Percentiles rank a stretch among this genome's conserved stretches.
These are phyloP conservation scores for Parthenolecanium corni DNA, from an alignment of 2,888 invertebrate species.

Conservation along the genomic window DNA sequence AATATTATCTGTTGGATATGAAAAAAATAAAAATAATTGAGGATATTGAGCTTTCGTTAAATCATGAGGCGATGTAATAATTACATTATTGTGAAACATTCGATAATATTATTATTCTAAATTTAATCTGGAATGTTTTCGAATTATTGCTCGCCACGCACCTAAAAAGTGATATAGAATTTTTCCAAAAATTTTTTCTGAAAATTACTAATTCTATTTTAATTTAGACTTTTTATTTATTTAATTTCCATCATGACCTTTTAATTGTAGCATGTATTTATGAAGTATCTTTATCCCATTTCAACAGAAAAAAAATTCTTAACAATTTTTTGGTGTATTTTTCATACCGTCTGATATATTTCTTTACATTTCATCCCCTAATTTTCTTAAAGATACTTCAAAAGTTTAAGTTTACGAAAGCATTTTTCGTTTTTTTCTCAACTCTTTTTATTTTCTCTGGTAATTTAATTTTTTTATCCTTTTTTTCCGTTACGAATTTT, in stretches of 20 bases:
- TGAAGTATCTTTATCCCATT: constrained; percentile 5
- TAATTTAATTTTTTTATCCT: not conserved
- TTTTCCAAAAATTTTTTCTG: not conserved
- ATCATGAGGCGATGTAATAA: too few relatives aligned
- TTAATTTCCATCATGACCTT: constrained; percentile 2
- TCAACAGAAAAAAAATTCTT: not conserved
- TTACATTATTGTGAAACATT: too few relatives aligned
- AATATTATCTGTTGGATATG: too few relatives aligned
- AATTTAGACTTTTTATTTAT: not conserved
- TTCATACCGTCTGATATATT: not conserved
- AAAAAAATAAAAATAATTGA: too few relatives aligned
- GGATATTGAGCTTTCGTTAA: too few relatives aligned
- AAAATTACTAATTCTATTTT: not conserved
- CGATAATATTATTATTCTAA: too few relatives aligned
- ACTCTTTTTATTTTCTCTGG: not conserved
- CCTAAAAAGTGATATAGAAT: not conserved
- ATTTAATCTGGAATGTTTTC: too few relatives aligned
- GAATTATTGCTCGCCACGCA: too few relatives aligned
- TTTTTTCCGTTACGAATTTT: constrained; percentile 11
- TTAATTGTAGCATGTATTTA: not conserved
- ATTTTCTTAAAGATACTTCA: not conserved
- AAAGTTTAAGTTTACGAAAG: not conserved
- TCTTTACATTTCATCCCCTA: not conserved
- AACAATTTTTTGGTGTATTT: not conserved
- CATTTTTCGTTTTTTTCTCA: not conserved